These are phyloP conservation scores for Bovichtus variegatus DNA, from an alignment of 2,797 vertebrate genomes.

Conservation along the genomic window DNA sequence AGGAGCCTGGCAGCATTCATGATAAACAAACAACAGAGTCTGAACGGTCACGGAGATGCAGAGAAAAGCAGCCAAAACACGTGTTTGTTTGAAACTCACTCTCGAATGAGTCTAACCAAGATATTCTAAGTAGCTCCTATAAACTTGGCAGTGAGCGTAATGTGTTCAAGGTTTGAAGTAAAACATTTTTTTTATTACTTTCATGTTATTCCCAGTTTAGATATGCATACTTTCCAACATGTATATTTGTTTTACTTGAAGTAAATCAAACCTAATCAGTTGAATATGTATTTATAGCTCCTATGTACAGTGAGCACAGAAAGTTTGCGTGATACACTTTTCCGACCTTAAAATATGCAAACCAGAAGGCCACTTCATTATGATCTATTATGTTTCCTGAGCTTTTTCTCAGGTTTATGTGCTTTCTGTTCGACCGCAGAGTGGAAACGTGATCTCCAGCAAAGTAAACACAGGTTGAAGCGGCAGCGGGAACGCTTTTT, in stretches of 20 bases:
- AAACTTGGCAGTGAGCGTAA: constrained; percentile 39
- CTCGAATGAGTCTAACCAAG: constrained; percentile 21
- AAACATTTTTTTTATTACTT: constrained; percentile 10
- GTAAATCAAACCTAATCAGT: constrained; percentile 44
- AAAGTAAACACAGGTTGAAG: constrained; percentile 66
- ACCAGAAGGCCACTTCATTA: constrained; percentile 29
- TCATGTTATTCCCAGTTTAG: constrained; percentile 28
- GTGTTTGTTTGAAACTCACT: constrained; percentile 32
- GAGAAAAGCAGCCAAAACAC: constrained; percentile 37
- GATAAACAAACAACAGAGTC: constrained; percentile 49
- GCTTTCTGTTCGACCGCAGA: constrained; percentile 51
- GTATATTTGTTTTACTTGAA: constrained; percentile 43
- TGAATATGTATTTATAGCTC: constrained; percentile 31
- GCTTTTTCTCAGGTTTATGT: constrained; percentile 53
- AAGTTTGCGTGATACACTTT: constrained; percentile 10
- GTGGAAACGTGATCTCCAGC: constrained; percentile 64
- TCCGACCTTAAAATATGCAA: constrained; percentile 23
- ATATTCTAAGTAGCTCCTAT: constrained; percentile 20
- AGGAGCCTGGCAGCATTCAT: constrained; percentile 36
- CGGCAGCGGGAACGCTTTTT: constrained; percentile 38
- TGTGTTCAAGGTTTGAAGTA: constrained; percentile 12
- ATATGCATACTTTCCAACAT: constrained; percentile 30
- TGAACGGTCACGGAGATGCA: constrained; percentile 13
- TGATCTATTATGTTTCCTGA: constrained; percentile 41
- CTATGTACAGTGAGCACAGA: background rate